These are phyloP conservation scores for Macrosoma leucophasiata DNA, from an alignment of 2,888 invertebrate species.

Conservation along the genomic window DNA sequence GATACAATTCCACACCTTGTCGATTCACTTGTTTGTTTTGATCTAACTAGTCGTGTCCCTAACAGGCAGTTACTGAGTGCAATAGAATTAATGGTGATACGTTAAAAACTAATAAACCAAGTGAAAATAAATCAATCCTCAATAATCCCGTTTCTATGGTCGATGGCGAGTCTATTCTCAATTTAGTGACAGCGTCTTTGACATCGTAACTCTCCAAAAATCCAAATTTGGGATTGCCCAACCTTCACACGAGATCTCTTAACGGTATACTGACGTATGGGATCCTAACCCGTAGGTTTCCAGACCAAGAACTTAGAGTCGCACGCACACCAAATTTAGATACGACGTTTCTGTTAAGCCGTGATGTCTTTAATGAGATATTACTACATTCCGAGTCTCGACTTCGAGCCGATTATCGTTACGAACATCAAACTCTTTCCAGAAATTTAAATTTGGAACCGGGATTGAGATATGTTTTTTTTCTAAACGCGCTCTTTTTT, in stretches of 20 bases:
- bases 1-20: too few relatives aligned
- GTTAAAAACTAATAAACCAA: too few relatives aligned
- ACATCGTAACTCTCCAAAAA: conserved; percentile 62
- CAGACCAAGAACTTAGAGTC: too few relatives aligned
- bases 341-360: conserved; percentile 41
- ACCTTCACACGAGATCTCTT: too few relatives aligned
- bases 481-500: conserved; percentile 55
- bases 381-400: conserved; percentile 60
- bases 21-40: too few relatives aligned
- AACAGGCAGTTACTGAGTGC: too few relatives aligned
- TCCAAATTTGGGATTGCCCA: conserved; percentile 59
- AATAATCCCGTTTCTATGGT: too few relatives aligned
- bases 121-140: too few relatives aligned
- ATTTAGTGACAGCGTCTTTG: conserved; percentile 56
- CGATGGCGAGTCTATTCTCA: conserved; percentile 60
- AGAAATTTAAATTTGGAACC: conserved; percentile 68
- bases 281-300: conserved; percentile 36
- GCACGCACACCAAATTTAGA: conserved; percentile 26
- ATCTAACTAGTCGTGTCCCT: too few relatives aligned
- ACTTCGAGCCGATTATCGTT: conserved; percentile 58
- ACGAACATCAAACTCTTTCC: conserved; percentile 65
- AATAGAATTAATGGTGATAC: too few relatives aligned
- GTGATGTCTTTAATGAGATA: conserved; percentile 62
- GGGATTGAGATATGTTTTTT: conserved; percentile 63
- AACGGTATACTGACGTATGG: conserved; percentile 28